A percentile compares a stretch with the other conserved stretches of the same genome.
Evolutionary conservation across 2,888 invertebrate genomes (phyloP).

Genomic region (Lutraria lutraria): DNA sequence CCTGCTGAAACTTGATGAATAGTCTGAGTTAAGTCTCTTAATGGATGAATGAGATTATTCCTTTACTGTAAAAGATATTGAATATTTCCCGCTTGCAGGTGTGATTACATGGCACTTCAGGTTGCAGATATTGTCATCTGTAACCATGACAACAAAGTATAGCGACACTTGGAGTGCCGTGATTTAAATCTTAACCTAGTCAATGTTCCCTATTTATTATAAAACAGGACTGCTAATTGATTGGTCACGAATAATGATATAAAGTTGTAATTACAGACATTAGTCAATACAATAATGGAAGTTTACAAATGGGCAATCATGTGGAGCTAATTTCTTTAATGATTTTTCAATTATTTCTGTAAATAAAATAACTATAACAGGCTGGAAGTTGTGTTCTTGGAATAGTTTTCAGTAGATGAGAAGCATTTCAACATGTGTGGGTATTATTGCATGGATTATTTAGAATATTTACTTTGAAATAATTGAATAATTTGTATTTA

Average conservation of each 20-base stretch:
- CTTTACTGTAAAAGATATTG: conserved; percentile 14
- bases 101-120: conserved; percentile 30
- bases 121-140: conserved; percentile 40
- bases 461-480: neutral
- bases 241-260: conserved; percentile 41
- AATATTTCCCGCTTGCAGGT: conserved; percentile 14
- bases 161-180: conserved; percentile 26
- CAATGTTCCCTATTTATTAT: conserved; percentile 23
- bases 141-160: conserved; percentile 34
- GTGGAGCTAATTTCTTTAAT: conserved; percentile 45
- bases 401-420: neutral
- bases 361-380: neutral
- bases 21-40: neutral
- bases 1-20: neutral
- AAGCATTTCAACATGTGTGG: conserved; percentile 10
- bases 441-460: conserved; percentile 1
- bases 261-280: conserved; percentile 42
- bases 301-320: conserved; percentile 45
- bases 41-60: conserved; percentile 9
- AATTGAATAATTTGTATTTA: neutral
- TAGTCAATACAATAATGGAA: conserved; percentile 37
- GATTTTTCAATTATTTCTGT: conserved; percentile 47
- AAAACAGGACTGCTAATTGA: conserved; percentile 34
- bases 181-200: conserved; percentile 30
- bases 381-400: neutral